A percentile compares a stretch with the other conserved stretches of the same genome.
Conservation (phyloP, 2,113 vertebrate genomes). For the Cervus canadensis region DNA sequence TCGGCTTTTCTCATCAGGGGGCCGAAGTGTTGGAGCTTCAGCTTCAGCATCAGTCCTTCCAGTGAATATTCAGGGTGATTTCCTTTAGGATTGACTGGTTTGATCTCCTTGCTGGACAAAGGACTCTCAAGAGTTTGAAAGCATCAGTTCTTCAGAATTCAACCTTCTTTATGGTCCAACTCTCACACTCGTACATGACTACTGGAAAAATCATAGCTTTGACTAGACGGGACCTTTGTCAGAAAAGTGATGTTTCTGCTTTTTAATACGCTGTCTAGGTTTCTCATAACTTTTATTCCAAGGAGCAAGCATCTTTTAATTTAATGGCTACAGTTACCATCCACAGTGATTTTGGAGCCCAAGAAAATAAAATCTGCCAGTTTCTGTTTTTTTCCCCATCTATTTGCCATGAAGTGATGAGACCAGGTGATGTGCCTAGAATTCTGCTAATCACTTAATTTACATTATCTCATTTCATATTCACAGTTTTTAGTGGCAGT, state of each 20-base stretch:
- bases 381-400: not conserved
- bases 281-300: not conserved
- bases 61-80: not conserved
- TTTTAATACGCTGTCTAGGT: not conserved
- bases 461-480: not conserved
- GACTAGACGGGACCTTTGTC: not conserved
- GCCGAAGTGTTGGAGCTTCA: not conserved
- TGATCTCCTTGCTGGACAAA: not conserved
- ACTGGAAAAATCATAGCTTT: not conserved
- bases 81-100: not conserved
- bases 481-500: not conserved
- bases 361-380: not conserved
- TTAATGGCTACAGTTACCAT: not conserved
- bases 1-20: fast-evolving
- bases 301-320: not conserved
- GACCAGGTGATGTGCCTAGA: not conserved
- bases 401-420: not conserved
- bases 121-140: not conserved
- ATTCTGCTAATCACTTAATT: not conserved
- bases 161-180: not conserved
- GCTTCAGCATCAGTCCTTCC: not conserved
- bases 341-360: not conserved
- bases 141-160: not conserved
- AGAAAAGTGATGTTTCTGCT: not conserved
- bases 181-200: not conserved